Conservation (phyloP, 2,113 vertebrate genomes). For the Sorex araneus region DNA sequence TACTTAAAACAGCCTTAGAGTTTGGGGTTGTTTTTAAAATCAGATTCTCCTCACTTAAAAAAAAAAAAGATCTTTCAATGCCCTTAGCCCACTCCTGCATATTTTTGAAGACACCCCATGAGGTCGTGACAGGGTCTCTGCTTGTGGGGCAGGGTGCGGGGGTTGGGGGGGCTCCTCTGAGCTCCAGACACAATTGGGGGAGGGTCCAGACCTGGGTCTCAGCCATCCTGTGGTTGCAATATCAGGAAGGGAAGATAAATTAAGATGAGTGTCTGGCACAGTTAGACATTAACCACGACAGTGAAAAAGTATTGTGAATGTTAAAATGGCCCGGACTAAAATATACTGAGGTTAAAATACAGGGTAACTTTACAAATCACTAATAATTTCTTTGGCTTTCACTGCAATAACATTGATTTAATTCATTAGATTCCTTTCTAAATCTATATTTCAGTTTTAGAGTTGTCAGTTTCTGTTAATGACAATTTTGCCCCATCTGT, state of each 20-base stretch:
- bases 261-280: conserved; percentile 81
- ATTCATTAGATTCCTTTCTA: conserved; percentile 93
- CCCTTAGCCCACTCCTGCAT: neutral
- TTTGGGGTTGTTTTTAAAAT: conserved; percentile 78
- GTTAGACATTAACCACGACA: conserved; percentile 85
- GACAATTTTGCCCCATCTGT: conserved; percentile 94
- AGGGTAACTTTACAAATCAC: conserved; percentile 92
- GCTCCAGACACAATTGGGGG: neutral
- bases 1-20: conserved; percentile 79
- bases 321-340: conserved; percentile 87
- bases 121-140: conserved; percentile 60
- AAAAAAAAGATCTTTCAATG: neutral
- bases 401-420: conserved; percentile 94
- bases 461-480: conserved; percentile 94
- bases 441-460: conserved; percentile 95
- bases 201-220: neutral
- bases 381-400: conserved; percentile 93
- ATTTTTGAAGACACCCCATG: conserved; percentile 45
- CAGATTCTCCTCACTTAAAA: conserved; percentile 81
- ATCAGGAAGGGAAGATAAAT: conserved; percentile 83
- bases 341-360: conserved; percentile 91
- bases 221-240: conserved; percentile 40
- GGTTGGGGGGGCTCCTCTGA: neutral
- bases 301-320: conserved; percentile 86
- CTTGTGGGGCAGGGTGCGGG: neutral